Conservation (phyloP, 1,140 invertebrate species). For the Galendromus occidentalis region DNA sequence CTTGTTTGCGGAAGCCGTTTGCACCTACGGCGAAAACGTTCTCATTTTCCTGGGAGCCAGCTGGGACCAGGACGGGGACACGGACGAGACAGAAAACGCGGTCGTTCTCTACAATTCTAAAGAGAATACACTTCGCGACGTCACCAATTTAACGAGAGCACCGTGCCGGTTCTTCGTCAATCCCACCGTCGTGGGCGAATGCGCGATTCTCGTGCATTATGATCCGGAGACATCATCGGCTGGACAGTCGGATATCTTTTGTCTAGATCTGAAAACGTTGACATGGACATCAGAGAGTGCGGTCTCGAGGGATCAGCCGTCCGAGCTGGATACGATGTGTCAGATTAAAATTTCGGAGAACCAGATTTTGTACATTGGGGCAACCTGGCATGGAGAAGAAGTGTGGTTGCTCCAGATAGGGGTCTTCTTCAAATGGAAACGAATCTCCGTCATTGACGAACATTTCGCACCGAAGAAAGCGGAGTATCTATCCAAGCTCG, state of each 20-base stretch:
- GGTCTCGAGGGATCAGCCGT: background rate
- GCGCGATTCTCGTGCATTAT: background rate
- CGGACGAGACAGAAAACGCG: background rate
- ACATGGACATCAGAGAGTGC: conserved; percentile 2
- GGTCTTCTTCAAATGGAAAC: conserved; percentile 4
- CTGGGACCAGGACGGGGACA: background rate
- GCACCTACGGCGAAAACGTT: background rate
- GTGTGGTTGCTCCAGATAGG: background rate
- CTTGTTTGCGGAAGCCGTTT: background rate
- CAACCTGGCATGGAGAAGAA: conserved; percentile 10
- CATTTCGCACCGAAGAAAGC: background rate
- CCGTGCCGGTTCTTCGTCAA: background rate
- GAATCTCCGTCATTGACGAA: background rate
- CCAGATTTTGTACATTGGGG: background rate
- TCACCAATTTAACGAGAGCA: background rate
- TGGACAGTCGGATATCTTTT: background rate
- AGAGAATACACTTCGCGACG: background rate
- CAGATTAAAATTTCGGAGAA: conserved; percentile 9
- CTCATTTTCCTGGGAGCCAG: background rate
- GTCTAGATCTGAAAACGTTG: background rate
- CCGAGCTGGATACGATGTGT: background rate
- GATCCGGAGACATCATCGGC: background rate
- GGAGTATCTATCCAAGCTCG: background rate
- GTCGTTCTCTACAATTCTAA: background rate
- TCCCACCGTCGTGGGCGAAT: background rate